Evolutionary conservation across 2,113 vertebrate genomes (phyloP), one percentile per base, ranked within the genome.

Genomic region (Carassius auratus): DNA sequence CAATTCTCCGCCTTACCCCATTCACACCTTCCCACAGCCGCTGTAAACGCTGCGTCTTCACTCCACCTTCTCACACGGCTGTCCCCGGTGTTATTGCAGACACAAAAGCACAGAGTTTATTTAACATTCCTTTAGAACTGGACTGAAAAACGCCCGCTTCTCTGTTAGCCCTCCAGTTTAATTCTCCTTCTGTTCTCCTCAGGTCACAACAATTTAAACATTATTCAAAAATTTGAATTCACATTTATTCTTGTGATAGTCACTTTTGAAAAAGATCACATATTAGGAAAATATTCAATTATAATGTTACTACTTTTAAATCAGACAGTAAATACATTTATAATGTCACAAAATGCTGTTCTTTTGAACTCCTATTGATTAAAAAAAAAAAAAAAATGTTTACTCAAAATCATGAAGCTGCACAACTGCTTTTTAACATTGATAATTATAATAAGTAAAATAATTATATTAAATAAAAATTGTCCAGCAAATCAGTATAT

Each of bases 101-200:
- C 75, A 88, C 91, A 92, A 93, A 92, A 91, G 88, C 88, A 88
- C 87, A 84, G 90, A 94, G 92, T 94, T 94, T 94, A 91, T 94
- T 94, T 94, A 94, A 91, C 92, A 86, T 87, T 89, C 89, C 90
- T 92, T 93, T 92, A 90, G 90, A 90, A 36, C 15, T 69, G 66
- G 86, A 89, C 50, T 81, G 85, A 85, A 80, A 69, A 73, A 84
- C 84, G 75, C 92, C 91, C 92, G 90, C 45, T 75, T 12, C 13
- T 73, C 69, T 74, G 3, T 33, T 74, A n/a, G 19, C 8, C 26
- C n/a, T 50, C n/a, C 23, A 1, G 55, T 57, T 57, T 33, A 77
- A 38, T 12, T 36, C 26, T 38, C 76, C 15, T 33, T 78, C 76
- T 4, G 17, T 59, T 78, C 14, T 78, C 52, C 30, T 57, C 30